Conservation (phyloP, 2,888 invertebrate genomes). For the Didymodactylos carnosus region DNA sequence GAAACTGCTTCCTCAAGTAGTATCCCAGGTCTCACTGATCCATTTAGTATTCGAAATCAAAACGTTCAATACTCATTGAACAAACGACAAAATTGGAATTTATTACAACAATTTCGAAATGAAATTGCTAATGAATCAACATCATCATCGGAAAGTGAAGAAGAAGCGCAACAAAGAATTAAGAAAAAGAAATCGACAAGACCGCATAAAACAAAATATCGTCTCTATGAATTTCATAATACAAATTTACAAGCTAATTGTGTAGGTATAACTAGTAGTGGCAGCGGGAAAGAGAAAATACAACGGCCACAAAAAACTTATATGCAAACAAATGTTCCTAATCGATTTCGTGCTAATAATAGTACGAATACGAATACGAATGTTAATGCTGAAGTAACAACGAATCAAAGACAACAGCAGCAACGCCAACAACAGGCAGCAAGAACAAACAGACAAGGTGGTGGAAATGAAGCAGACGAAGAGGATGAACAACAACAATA, state of each 20-base stretch:
- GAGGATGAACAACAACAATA: too few species aligned
- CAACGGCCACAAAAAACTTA: too few species aligned
- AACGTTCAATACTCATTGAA: not conserved
- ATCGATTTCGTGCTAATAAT: too few species aligned
- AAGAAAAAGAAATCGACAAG: not conserved
- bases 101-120: not conserved
- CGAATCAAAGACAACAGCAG: too few species aligned
- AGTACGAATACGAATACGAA: too few species aligned
- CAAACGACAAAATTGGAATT: not conserved
- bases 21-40: too few species aligned
- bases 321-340: too few species aligned
- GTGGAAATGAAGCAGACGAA: too few species aligned
- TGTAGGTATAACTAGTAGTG: not conserved
- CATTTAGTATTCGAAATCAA: not conserved
- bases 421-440: too few species aligned
- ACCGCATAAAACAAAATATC: not conserved
- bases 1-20: not conserved
- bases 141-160: not conserved
- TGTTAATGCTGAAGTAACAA: too few species aligned
- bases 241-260: not conserved
- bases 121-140: not conserved
- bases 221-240: not conserved
- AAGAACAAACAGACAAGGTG: too few species aligned
- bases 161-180: not conserved
- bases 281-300: too few species aligned